Base-by-base conservation (phyloP, 2,797 vertebrate species). In the Helicolenus hilgendorfi region DNA sequence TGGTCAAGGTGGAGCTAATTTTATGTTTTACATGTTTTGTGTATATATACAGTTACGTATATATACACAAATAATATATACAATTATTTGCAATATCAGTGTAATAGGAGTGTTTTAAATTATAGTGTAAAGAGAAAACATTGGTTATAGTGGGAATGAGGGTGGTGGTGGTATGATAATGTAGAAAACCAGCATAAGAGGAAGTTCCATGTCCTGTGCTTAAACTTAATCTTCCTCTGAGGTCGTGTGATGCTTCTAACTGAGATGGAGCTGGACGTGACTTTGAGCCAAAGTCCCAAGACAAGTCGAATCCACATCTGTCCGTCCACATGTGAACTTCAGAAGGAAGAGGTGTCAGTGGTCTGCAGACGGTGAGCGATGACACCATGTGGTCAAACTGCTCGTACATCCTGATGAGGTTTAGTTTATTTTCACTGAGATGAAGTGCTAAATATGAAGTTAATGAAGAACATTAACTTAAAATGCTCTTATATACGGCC, bases 211-310 rank as follows among this genome's bases (percentile, higher is more conserved):
- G 26, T 60, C 14, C 29, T 15, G 20, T 38, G 1, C 14, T 63
- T 41, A 63, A 45, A 60, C 27, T 15, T 49, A 2, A 41, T 72
- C 24, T 72, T 70, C 59, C 79, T 95, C 74, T 79, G 81, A 98
- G 98, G 64, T 87, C 91, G 53, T 70, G 76, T 58, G n/a, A 24
- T 63, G 77, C 89, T 92, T 41, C 94, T 71, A 18, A 83, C 94
- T 86, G 93, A 97, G 79, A 81, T 94, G 72, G 96, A 98, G 89
- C 77, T 98, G 74, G 98, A 98, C 60, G 74, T 97, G 38, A 94
- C 94, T 79, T 85, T 99, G 88, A 97, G 94, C 33, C 96, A 72
- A 7, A 79, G 93, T 77, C 20, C 55, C 35, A 79, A 68, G 79
- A 90, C 77, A 29, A 76, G 83, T 55, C 92, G 29, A 64, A 81